Conservation (phyloP, 30 jellyfish, hydroid and myxozoan species). For the Nemopilema nomurai region DNA sequence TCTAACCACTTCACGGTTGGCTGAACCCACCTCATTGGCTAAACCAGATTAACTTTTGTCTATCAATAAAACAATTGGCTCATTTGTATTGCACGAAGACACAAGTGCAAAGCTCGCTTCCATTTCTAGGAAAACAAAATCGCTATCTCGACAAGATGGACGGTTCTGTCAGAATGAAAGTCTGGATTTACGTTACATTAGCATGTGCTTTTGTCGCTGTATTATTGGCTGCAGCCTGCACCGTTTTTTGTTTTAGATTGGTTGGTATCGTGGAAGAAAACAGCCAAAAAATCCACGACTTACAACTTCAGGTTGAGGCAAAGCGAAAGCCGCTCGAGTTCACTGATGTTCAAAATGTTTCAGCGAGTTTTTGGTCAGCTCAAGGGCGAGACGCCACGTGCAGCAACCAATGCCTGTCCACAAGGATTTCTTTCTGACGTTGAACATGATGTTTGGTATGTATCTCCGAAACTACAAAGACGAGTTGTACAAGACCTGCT, state of each 20-base stretch:
- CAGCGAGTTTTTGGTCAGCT: background rate
- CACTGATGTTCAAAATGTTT: background rate
- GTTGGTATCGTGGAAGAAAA: background rate
- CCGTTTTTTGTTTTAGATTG: background rate
- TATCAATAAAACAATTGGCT: too few species aligned
- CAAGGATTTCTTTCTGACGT: background rate
- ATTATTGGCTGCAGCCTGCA: slow-evolving; percentile 7
- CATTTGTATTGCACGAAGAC: too few species aligned
- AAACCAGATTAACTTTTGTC: too few species aligned
- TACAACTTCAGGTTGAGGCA: slow-evolving; percentile 2
- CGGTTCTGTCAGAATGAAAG: background rate
- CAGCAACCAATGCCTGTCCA: background rate
- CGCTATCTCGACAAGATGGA: background rate
- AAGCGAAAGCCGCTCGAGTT: background rate
- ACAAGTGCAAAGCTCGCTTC: background rate
- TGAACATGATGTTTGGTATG: slow-evolving; percentile 1
- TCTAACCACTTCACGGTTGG: too few species aligned
- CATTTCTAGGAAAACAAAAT: background rate
- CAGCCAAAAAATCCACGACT: background rate
- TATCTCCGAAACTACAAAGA: background rate
- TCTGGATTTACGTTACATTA: background rate
- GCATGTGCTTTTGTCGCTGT: slow-evolving; percentile 9
- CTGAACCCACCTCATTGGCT: too few species aligned
- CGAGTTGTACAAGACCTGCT: slow-evolving; percentile 25
- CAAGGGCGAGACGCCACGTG: slow-evolving; percentile 4